These are phyloP conservation scores for Paedocypris micromegethes DNA, from an alignment of 2,797 vertebrate genomes.

Conservation along the genomic window DNA sequence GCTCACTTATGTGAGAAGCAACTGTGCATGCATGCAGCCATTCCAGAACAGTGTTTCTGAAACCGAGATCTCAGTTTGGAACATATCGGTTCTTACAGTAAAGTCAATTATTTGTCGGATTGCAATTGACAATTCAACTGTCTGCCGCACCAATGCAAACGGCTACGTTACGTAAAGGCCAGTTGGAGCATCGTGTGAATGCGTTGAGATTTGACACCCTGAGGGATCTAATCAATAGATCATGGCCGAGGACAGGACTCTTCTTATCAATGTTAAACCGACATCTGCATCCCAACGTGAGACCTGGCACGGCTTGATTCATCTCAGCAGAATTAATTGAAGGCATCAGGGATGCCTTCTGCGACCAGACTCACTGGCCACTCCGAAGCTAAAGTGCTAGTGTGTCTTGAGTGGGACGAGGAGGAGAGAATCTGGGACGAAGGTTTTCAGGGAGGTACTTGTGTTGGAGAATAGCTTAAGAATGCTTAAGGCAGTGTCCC, in stretches of 20 bases:
- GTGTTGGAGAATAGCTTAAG: slow-evolving; percentile 7
- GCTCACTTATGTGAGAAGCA: not conserved
- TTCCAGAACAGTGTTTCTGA: slow-evolving; percentile 45
- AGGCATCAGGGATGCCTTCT: not conserved
- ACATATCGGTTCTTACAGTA: slow-evolving; percentile 61
- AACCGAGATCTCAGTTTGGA: slow-evolving; percentile 57
- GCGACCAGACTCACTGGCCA: slow-evolving; percentile 13
- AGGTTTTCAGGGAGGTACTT: slow-evolving; percentile 28
- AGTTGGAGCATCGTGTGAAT: slow-evolving; percentile 45
- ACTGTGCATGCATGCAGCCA: slow-evolving; percentile 11
- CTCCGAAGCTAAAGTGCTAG: slow-evolving; percentile 29
- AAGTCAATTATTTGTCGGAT: slow-evolving; percentile 60
- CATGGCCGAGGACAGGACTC: slow-evolving; percentile 29
- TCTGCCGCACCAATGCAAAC: slow-evolving; percentile 37
- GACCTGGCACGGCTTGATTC: slow-evolving; percentile 2
- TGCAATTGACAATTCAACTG: slow-evolving; percentile 60
- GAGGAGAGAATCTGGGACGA: slow-evolving; percentile 35
- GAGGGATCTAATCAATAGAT: slow-evolving; percentile 55
- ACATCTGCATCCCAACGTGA: slow-evolving; percentile 23
- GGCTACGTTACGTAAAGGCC: slow-evolving; percentile 59
- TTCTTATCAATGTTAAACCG: slow-evolving; percentile 15
- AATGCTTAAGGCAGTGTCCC: slow-evolving; percentile 16
- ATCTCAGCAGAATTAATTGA: not conserved
- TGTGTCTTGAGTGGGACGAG: slow-evolving; percentile 29
- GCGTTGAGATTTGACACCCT: slow-evolving; percentile 50